A percentile compares a stretch with the other conserved stretches of the same genome.
These are phyloP conservation scores for Hippopotamus amphibius DNA, from an alignment of 2,113 vertebrate genomes.

Conservation along the genomic window DNA sequence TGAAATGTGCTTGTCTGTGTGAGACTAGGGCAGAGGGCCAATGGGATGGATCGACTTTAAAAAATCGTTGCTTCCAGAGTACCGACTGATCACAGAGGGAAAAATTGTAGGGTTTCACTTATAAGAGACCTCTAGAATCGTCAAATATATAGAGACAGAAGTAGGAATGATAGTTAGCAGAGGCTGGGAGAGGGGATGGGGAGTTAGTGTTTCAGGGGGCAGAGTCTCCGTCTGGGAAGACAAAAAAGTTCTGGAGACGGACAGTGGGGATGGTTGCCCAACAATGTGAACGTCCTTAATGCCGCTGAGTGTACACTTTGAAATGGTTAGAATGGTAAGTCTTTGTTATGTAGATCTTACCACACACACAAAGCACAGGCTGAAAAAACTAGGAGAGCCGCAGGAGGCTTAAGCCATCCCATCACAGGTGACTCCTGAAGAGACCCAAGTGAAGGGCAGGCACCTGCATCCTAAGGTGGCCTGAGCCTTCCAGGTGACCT, in stretches of 20 bases:
- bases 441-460: fast-evolving
- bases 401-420: not conserved
- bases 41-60: not conserved
- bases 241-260: not conserved
- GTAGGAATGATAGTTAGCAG: not conserved
- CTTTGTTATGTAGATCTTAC: not conserved
- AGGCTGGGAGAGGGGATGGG: not conserved
- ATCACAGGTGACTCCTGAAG: fast-evolving
- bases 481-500: not conserved
- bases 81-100: not conserved
- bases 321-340: not conserved
- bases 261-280: too few relatives aligned
- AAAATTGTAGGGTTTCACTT: too few relatives aligned
- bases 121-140: fast-evolving
- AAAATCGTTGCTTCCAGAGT: not conserved
- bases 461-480: not conserved
- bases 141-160: not conserved
- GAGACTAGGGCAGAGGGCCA: not conserved
- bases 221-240: not conserved
- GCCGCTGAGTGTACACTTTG: not conserved
- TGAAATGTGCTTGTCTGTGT: not conserved
- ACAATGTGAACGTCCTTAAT: fast-evolving
- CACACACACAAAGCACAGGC: not conserved
- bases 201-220: not conserved
- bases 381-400: not conserved